Percentiles rank a stretch among this genome's conserved stretches.
phyloP scores from a whole-genome alignment of 2,888 invertebrate genomes.

The Lamellibrachia satsuma region DNA sequence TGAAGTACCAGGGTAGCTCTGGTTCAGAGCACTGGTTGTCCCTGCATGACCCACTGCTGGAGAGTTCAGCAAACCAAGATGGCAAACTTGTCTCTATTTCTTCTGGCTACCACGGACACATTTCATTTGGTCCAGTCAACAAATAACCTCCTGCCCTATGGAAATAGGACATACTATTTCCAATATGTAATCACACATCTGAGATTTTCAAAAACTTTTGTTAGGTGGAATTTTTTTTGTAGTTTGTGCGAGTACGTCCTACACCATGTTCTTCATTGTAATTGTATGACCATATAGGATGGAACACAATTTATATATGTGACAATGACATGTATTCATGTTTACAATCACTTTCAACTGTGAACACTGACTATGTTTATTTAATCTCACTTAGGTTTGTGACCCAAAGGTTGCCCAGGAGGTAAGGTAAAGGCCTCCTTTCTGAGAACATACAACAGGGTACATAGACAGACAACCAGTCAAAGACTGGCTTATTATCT shows the following conservation, averaged over 20 bases:
- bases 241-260: no score
- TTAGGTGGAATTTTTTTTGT: no score
- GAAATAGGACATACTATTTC: background rate
- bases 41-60: no score
- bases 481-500: background rate
- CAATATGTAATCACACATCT: background rate
- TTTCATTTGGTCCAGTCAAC: background rate
- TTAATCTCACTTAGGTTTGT: background rate
- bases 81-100: no score
- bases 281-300: no score
- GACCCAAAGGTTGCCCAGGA: background rate
- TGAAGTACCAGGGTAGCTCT: no score
- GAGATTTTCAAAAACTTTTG: no score
- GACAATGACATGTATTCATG: background rate
- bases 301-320: no score
- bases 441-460: background rate
- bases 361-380: background rate
- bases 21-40: no score
- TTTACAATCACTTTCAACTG: background rate
- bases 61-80: no score
- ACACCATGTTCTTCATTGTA: no score
- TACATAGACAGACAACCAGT: background rate
- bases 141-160: background rate
- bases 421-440: background rate
- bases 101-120: background rate